phyloP scores from a whole-genome alignment of 2,888 invertebrate species.

The Drosophila histrio region DNA sequence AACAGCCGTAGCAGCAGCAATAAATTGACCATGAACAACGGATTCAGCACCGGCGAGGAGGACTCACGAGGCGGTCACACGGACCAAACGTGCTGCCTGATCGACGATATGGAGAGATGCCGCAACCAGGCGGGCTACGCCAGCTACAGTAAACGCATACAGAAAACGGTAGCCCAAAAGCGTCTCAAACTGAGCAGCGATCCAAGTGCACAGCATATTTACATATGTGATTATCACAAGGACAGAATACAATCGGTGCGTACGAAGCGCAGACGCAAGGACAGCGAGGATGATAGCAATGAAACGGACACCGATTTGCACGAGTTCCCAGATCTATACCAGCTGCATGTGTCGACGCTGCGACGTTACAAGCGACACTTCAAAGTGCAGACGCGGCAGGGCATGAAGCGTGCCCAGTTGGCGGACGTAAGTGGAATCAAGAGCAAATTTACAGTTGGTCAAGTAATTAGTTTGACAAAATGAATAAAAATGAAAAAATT shows the following conservation, averaged over 20 bases:
- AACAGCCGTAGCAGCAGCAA: constrained; percentile 5
- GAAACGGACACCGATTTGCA: constrained; percentile 96
- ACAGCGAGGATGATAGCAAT: constrained; percentile 97
- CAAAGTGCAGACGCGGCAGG: constrained; percentile 95
- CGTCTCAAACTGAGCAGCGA: constrained; percentile 95
- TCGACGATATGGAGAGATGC: constrained; percentile 95
- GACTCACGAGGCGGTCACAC: constrained; percentile 94
- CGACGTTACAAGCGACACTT: constrained; percentile 96
- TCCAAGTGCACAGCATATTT: constrained; percentile 93
- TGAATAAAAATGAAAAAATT: neutral
- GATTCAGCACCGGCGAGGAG: constrained; percentile 95
- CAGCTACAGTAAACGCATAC: constrained; percentile 97
- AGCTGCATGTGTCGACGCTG: constrained; percentile 96
- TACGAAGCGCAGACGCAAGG: constrained; percentile 94
- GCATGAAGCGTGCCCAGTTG: constrained; percentile 96
- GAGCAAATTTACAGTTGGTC: neutral
- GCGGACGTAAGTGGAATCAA: constrained; percentile 90
- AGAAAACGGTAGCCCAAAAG: constrained; percentile 96
- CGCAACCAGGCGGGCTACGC: constrained; percentile 90
- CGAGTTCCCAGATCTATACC: constrained; percentile 95
- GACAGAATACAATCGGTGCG: constrained; percentile 97
- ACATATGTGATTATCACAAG: constrained; percentile 98
- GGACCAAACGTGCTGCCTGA: constrained; percentile 96
- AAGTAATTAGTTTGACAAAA: neutral
- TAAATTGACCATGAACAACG: constrained; percentile 86